Evolutionary conservation across 2,797 vertebrate species (phyloP), one percentile per base, ranked within the genome.

Genomic region (Halcyon chelicuti): DNA sequence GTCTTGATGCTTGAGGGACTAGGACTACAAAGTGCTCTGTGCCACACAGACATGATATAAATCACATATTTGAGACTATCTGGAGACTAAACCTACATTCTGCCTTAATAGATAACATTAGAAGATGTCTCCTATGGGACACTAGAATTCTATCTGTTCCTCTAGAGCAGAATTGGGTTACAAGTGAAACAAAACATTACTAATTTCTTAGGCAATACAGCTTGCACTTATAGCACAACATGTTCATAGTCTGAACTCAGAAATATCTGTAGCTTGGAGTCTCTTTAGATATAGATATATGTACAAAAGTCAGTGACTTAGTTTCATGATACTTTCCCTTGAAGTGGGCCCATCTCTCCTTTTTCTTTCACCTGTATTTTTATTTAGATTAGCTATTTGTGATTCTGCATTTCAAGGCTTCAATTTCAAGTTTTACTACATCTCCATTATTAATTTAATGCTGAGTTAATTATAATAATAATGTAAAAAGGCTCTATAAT

Each of bases 381-480:
- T 81, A 85, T 93, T 95, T 93, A 71, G 42, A 91, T 79, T 72
- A 86, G 21, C 39, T 93, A 60, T 81, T 92, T 89, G 37, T 76
- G 94, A 71, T 91, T 96, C 42, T 80, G 23, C 55, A 68, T 92
- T 90, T 94, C 83, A 93, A 85, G 93, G 37, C 40, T 91, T 72
- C 42, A 61, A 13, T 79, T 92, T 86, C 73, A 94, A 91, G 14
- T 88, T 82, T 93, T 66, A 80, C 76, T 89, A 63, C 6, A 4
- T 75, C 44, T 86, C 62, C 29, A 60, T 88, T 92, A 93, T 90
- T 94, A 93, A 95, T 92, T 94, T 88, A 86, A 72, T 77, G 58
- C n/a, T 67, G 57, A 80, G 46, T 81, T 95, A 97, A 96, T 95
- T 94, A 91, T 68, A 93, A 92, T 63, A 60, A 77, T 85, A 92